Conservation (phyloP, 2,797 vertebrate genomes). For the Cynopterus sphinx region DNA sequence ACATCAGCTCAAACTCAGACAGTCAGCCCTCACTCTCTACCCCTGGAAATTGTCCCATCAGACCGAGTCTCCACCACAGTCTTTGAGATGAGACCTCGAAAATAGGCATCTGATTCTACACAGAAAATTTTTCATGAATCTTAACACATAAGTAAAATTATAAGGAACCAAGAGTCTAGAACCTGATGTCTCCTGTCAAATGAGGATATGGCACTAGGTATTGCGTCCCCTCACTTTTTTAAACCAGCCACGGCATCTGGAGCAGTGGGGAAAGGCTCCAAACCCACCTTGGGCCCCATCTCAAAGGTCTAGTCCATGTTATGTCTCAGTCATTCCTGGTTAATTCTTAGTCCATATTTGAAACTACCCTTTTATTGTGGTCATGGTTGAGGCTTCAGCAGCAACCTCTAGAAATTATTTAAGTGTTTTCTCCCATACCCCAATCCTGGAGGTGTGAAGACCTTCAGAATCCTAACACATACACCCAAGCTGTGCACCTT, state of each 20-base stretch:
- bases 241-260: not conserved
- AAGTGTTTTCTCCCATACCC: not conserved
- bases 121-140: not conserved
- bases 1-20: not conserved
- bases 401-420: not conserved
- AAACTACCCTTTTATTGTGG: not conserved
- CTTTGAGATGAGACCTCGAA: not conserved
- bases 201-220: not conserved
- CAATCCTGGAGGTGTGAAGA: not conserved
- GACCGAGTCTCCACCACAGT: not conserved
- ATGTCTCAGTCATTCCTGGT: not conserved
- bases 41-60: no score
- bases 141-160: not conserved
- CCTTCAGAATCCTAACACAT: not conserved
- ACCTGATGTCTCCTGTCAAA: not conserved
- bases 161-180: not conserved
- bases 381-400: not conserved
- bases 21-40: not conserved
- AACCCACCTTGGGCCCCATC: rapidly evolving
- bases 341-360: not conserved
- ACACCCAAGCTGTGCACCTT: not conserved
- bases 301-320: not conserved
- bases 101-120: not conserved
- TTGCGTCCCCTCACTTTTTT: not conserved
- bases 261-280: not conserved